Base-by-base conservation (phyloP, 2,888 invertebrate species). In the Venustoraphidia nigricollis region DNA sequence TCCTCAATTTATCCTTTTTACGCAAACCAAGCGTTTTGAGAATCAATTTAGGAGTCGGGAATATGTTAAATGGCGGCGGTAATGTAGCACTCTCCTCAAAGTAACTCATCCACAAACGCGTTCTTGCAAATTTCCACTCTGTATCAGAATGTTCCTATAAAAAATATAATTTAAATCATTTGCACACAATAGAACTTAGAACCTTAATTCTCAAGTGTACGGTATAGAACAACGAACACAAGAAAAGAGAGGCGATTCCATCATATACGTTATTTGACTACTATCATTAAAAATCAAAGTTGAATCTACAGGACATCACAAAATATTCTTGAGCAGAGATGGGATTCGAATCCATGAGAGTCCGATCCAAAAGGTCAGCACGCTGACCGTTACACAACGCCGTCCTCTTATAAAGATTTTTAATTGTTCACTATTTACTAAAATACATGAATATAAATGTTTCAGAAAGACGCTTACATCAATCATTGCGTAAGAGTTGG, bases 61-160 rank as follows among this genome's bases (percentile, higher is more conserved):
- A 70, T 43, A 94, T 83, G 65, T 95, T 95, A 67, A 95, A 95
- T 0, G 95, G 95, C 0, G 94, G 84, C 0, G 95, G 94, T 34
- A 95, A 69, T 0, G 94, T 95, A 0, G 86, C 83, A 34, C 84
- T 83, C 59, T 87, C 89, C 61, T 94, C 94, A 62, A 96, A 96
- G 64, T 92, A 96, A 59, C 88, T 91, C 79, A 95, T 85, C 94
- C 95, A 95, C 3, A 96, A 70, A 56, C 88, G 85, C 1, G 92
- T 91, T 43, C 95, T 75, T 0, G 95, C 94, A 64, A 94, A 95
- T 67, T 95, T 95, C 95, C 95, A 95, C 67, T 95, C 95, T 0
- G 84, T 84, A 59, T 95, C 95, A 0, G 94, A 87, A 61, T 91
- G 89, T 72, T 90, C 83, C 93, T 93, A 46, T 36, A 59, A 55